Evolutionary conservation across 30 jellyfish, hydroid and myxozoan genomes (phyloP).

Genomic region (Pelagia noctiluca): DNA sequence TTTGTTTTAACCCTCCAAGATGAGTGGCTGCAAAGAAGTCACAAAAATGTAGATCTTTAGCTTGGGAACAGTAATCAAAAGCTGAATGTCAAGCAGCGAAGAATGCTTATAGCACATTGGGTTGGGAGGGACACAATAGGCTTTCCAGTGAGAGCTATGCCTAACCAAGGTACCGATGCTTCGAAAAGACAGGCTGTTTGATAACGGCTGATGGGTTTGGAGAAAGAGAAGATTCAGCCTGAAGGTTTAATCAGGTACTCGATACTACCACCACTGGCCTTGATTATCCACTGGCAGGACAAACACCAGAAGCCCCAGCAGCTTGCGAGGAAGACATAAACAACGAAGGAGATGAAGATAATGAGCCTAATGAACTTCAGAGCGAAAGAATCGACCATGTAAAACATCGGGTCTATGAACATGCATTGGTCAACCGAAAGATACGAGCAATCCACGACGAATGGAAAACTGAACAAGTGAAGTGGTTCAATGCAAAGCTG

Average conservation of each 20-base stretch:
- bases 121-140: slow-evolving; percentile 50
- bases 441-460: not conserved
- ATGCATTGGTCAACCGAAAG: not conserved
- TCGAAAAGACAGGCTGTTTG: slow-evolving; percentile 65
- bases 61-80: slow-evolving; percentile 43
- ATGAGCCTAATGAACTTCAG: slow-evolving; percentile 49
- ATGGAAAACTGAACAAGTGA: too few species aligned
- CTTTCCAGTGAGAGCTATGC: slow-evolving; percentile 43
- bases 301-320: slow-evolving; percentile 55
- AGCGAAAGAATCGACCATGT: slow-evolving; percentile 46
- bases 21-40: slow-evolving; percentile 61
- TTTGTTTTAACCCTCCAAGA: slow-evolving; percentile 45
- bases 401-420: slow-evolving; percentile 46
- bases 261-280: slow-evolving; percentile 62
- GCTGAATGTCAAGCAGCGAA: slow-evolving; percentile 50
- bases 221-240: slow-evolving; percentile 43
- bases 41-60: slow-evolving; percentile 66
- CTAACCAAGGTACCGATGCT: slow-evolving; percentile 24
- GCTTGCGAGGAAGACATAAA: slow-evolving; percentile 37
- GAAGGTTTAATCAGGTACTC: slow-evolving; percentile 64
- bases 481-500: too few species aligned
- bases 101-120: slow-evolving; percentile 62
- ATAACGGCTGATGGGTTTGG: slow-evolving; percentile 63
- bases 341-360: slow-evolving; percentile 52
- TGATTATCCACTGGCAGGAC: slow-evolving; percentile 29